Conservation (phyloP, 2,888 invertebrate genomes). For the Deilephila porcellus region DNA sequence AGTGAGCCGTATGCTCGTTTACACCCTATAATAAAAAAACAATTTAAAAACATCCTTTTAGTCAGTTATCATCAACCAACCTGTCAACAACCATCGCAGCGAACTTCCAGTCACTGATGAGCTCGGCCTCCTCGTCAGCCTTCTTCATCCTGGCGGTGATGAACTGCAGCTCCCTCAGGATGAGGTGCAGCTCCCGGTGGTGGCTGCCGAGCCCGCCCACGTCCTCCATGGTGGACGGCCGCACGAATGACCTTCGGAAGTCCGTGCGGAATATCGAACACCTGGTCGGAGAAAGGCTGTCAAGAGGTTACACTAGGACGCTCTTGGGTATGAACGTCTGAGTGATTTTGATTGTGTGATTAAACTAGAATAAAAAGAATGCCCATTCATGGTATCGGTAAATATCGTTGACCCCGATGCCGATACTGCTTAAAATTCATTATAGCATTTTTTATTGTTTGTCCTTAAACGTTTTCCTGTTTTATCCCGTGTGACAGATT, state of each 20-base stretch:
- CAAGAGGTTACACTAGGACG: conserved; percentile 22
- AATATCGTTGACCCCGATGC: no score
- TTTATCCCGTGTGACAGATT: no score
- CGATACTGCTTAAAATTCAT: no score
- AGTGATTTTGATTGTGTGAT: neutral
- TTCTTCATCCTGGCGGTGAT: conserved; percentile 97
- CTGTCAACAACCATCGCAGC: conserved; percentile 99
- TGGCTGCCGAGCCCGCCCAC: conserved; percentile 87
- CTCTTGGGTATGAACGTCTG: neutral
- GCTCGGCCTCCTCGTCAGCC: conserved; percentile 96
- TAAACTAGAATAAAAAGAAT: neutral
- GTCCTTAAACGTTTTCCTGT: no score
- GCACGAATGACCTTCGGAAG: conserved; percentile 86
- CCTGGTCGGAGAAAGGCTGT: conserved; percentile 48
- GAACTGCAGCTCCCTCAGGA: conserved; percentile 96
- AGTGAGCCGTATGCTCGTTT: no score
- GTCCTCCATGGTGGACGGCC: conserved; percentile 92
- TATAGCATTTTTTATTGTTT: no score
- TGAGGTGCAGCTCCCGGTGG: conserved; percentile 94
- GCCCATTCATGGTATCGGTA: no score
- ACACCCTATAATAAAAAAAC: no score
- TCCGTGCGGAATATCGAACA: conserved; percentile 83
- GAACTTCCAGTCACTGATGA: conserved; percentile 98
- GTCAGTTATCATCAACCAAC: conserved; percentile 60
- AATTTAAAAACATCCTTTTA: no score